A percentile compares a stretch with the other conserved stretches of the same genome.
phyloP scores from a whole-genome alignment of 2,888 invertebrate genomes.

The Sinodicranocentrus sp. region DNA sequence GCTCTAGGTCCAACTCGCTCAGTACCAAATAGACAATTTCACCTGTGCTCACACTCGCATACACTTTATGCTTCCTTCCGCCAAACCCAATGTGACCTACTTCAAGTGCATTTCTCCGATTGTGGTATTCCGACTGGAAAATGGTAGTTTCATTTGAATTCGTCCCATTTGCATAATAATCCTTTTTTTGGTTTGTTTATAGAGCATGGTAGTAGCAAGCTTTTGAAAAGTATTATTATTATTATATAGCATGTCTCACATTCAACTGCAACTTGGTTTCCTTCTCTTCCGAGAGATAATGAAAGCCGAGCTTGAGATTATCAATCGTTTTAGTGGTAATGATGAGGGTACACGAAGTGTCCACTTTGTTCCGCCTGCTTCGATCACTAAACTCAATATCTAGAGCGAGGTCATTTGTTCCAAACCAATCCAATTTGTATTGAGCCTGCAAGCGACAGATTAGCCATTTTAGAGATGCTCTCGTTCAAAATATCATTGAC shows the following conservation, averaged over 20 bases:
- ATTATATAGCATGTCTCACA: slow-evolving; percentile 66
- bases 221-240: too few species aligned
- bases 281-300: slow-evolving; percentile 73
- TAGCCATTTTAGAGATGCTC: too few species aligned
- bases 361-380: slow-evolving; percentile 68
- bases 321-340: slow-evolving; percentile 68
- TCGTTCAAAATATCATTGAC: too few species aligned
- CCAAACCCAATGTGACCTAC: slow-evolving; percentile 69
- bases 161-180: not conserved
- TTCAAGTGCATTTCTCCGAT: slow-evolving; percentile 66
- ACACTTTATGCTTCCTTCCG: slow-evolving; percentile 68
- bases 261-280: slow-evolving; percentile 72
- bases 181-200: too few species aligned
- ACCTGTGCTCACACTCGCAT: slow-evolving; percentile 64
- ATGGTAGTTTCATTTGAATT: too few species aligned
- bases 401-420: slow-evolving; percentile 64
- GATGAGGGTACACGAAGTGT: slow-evolving; percentile 65
- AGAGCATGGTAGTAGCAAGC: too few species aligned
- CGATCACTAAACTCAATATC: slow-evolving; percentile 69
- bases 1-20: slow-evolving; percentile 73
- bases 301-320: slow-evolving; percentile 70
- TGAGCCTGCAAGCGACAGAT: slow-evolving; percentile 52
- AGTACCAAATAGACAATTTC: slow-evolving; percentile 71
- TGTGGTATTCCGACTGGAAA: slow-evolving; percentile 72
- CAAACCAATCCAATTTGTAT: slow-evolving; percentile 73